A percentile compares a stretch with the other conserved stretches of the same genome.
These are phyloP conservation scores for Psittacula cyanocephala DNA, from an alignment of 2,113 vertebrate species.

Conservation along the genomic window DNA sequence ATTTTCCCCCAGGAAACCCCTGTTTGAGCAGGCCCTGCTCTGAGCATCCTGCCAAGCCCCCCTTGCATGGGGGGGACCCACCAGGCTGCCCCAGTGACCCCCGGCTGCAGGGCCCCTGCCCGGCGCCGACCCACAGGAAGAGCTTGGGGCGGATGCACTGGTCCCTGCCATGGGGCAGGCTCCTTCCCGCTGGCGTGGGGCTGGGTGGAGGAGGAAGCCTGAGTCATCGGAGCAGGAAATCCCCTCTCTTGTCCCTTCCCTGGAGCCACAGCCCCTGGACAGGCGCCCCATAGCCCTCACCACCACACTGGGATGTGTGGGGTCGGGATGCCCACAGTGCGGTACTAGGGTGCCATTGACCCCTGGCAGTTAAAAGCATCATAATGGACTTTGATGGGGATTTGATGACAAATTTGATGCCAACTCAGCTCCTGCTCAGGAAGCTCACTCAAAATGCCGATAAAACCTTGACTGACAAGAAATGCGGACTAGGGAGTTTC, in stretches of 20 bases:
- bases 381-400: background rate
- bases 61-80: accelerated
- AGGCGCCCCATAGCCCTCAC: background rate
- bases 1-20: background rate
- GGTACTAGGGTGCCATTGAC: background rate
- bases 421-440: background rate
- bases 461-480: background rate
- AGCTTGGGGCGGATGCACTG: background rate
- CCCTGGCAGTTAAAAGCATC: background rate
- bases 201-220: background rate
- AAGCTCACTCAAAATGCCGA: background rate
- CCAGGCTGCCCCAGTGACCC: background rate
- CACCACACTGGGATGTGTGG: background rate
- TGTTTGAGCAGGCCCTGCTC: background rate
- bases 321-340: background rate
- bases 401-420: background rate
- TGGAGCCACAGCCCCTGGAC: background rate
- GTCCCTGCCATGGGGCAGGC: background rate
- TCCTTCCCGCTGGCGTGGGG: background rate
- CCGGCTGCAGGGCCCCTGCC: background rate
- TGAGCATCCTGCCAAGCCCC: background rate
- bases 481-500: background rate
- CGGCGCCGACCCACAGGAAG: background rate
- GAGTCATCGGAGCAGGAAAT: background rate
- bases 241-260: background rate